Conservation (phyloP, 1,140 invertebrate genomes). For the Charaxes varanes region DNA sequence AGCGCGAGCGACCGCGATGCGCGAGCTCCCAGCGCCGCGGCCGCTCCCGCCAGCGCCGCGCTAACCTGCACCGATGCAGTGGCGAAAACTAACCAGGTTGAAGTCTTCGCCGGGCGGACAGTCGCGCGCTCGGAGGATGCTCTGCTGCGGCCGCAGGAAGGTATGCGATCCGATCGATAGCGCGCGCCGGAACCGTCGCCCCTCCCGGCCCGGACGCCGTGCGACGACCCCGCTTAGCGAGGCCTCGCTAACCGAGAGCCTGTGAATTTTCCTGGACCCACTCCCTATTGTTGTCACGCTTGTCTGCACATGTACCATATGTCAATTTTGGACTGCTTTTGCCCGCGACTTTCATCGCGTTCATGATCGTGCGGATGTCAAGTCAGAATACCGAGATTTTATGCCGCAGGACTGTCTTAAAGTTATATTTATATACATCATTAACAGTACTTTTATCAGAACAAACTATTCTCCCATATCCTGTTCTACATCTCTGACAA, state of each 20-base stretch:
- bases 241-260: slow-evolving; percentile 40
- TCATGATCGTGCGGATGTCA: no score
- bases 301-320: not conserved
- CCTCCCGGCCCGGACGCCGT: slow-evolving; percentile 65
- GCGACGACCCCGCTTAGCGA: slow-evolving; percentile 63
- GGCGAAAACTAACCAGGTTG: slow-evolving; percentile 83
- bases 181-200: slow-evolving; percentile 64
- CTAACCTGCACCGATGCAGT: slow-evolving; percentile 77
- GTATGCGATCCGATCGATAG: slow-evolving; percentile 73
- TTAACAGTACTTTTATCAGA: no score
- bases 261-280: slow-evolving; percentile 31
- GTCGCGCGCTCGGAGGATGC: slow-evolving; percentile 87
- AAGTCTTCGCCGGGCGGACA: slow-evolving; percentile 80
- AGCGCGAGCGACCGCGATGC: slow-evolving; percentile 51
- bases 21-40: slow-evolving; percentile 53
- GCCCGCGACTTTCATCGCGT: no score
- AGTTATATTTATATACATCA: no score
- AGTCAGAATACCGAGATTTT: no score
- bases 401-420: no score
- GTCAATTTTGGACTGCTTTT: no score
- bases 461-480: no score
- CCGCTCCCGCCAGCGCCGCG: slow-evolving; percentile 55
- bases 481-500: no score
- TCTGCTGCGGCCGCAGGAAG: slow-evolving; percentile 91
- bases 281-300: slow-evolving; percentile 9